Percentiles rank a stretch among this genome's conserved stretches.
Conservation (phyloP, 2,797 vertebrate species). For the Sparus aurata region DNA sequence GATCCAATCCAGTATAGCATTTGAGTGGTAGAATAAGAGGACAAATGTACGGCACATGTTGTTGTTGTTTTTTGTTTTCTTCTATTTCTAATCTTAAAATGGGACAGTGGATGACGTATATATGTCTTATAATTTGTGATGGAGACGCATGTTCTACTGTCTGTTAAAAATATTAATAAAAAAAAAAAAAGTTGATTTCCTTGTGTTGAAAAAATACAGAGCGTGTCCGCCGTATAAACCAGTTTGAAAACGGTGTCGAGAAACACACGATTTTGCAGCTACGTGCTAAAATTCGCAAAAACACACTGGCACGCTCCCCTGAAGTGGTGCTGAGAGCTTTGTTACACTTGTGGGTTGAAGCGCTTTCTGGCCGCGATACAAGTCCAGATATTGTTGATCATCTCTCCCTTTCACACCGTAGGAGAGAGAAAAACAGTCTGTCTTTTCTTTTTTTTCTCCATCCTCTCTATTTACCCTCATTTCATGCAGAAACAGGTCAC, state of each 20-base stretch:
- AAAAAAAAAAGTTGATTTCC: no score
- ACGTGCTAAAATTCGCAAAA: not conserved
- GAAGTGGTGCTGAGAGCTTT: not conserved
- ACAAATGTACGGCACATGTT: no score
- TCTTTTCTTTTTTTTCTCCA: not conserved
- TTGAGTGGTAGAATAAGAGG: no score
- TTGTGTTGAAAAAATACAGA: no score
- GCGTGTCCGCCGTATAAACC: no score
- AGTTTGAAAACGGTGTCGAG: not conserved
- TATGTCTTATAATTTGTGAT: no score
- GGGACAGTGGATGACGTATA: no score
- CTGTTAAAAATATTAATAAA: no score
- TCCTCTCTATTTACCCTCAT: not conserved
- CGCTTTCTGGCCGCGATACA: not conserved
- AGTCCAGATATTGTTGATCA: not conserved
- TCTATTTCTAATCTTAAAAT: no score
- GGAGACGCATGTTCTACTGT: no score
- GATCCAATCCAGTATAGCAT: no score
- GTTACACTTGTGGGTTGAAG: not conserved
- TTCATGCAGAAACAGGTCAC: constrained; percentile 12
- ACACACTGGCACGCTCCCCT: not conserved
- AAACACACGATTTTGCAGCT: not conserved
- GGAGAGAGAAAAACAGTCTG: not conserved
- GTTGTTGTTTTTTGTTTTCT: no score
- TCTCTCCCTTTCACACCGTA: not conserved